Evolutionary conservation across 1,140 invertebrate genomes (phyloP).

Genomic region (Lysiphlebus fabarum): DNA sequence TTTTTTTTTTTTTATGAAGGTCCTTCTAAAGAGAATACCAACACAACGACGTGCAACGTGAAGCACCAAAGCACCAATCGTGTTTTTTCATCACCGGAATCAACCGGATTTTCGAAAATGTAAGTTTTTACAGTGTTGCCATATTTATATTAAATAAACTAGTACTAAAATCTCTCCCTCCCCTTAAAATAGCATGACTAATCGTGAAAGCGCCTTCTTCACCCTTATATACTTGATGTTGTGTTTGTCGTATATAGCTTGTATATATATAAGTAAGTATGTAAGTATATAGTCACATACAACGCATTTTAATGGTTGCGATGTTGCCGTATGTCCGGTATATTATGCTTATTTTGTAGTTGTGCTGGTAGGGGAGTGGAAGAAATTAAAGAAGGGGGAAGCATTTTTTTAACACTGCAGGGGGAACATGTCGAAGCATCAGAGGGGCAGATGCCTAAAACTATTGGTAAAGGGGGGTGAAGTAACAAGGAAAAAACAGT

Average conservation of each 20-base stretch:
- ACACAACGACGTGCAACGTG: too few species aligned
- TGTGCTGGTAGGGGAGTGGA: constrained; percentile 27
- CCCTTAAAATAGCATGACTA: neutral
- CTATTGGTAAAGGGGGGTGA: constrained; percentile 17
- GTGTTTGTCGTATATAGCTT: neutral
- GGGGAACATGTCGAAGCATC: neutral
- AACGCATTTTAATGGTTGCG: constrained; percentile 44
- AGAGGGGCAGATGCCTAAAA: neutral
- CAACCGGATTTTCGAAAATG: too few species aligned
- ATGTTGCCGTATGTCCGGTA: constrained; percentile 53
- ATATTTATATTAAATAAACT: too few species aligned
- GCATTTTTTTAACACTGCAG: constrained; percentile 30
- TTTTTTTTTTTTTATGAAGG: too few species aligned
- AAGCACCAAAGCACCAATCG: too few species aligned
- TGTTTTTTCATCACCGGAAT: too few species aligned
- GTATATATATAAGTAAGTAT: constrained; percentile 12
- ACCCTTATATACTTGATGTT: constrained; percentile 4
- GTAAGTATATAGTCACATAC: neutral
- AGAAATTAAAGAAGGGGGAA: constrained; percentile 16
- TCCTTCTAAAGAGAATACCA: too few species aligned
- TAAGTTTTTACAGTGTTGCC: too few species aligned
- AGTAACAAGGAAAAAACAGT: constrained; percentile 15
- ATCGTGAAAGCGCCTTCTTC: neutral
- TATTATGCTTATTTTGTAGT: neutral
- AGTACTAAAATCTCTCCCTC: too few species aligned